A percentile compares a stretch with the other conserved stretches of the same genome.
Conservation (phyloP, 2,113 vertebrate species). For the Romanogobio albipinnatus region DNA sequence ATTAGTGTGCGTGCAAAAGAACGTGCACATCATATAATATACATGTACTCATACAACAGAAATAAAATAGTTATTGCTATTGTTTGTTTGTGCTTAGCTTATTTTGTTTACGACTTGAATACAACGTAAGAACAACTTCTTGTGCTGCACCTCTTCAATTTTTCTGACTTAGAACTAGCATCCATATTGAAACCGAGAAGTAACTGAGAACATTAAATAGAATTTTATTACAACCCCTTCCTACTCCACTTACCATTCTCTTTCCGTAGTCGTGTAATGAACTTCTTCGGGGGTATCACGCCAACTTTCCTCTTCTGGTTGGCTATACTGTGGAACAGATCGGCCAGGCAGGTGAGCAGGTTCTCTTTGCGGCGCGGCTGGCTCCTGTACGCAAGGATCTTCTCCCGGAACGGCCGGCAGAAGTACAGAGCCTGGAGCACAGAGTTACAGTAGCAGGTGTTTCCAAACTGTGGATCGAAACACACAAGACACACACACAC, state of each 20-base stretch:
- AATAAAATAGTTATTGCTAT: not conserved
- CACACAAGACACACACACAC: constrained; percentile 45
- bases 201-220: not conserved
- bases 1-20: not conserved
- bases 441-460: constrained; percentile 99
- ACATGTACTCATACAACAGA: not conserved
- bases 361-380: constrained; percentile 98
- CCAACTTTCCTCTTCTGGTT: constrained; percentile 99
- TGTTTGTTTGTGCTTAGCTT: not conserved
- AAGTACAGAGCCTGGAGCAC: constrained; percentile 98
- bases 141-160: not conserved
- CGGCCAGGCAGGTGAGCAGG: constrained; percentile 93
- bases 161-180: not conserved
- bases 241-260: constrained; percentile 86
- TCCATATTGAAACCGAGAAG: not conserved
- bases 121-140: not conserved
- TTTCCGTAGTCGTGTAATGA: constrained; percentile 94
- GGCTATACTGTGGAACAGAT: constrained; percentile 97
- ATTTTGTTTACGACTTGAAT: not conserved
- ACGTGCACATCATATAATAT: not conserved
- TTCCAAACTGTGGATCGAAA: constrained; percentile 86
- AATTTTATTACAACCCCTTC: constrained; percentile 31
- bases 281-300: constrained; percentile 98
- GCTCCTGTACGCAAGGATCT: constrained; percentile 95
- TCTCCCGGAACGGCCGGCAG: constrained; percentile 96